Evolutionary conservation across 2,888 invertebrate species (phyloP).

Genomic region (Philereme vetulata): DNA sequence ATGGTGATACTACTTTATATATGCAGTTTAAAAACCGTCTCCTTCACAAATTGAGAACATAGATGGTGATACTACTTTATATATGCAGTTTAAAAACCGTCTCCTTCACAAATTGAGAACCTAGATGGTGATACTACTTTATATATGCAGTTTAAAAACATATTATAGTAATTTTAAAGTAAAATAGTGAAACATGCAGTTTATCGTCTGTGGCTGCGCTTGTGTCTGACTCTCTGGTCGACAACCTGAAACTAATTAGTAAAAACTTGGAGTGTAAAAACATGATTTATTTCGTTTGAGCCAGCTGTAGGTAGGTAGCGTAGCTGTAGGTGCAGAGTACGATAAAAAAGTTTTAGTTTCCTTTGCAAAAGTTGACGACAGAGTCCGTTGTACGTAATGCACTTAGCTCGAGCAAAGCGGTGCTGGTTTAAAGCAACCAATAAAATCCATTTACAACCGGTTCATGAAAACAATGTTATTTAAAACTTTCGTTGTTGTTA

Average conservation of each 20-base stretch:
- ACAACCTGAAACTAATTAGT: constrained; percentile 33
- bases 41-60: too few species aligned
- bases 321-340: constrained; percentile 20
- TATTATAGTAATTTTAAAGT: too few species aligned
- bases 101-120: too few species aligned
- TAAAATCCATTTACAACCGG: constrained; percentile 55
- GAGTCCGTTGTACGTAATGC: constrained; percentile 36
- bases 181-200: neutral
- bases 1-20: too few species aligned
- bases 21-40: too few species aligned
- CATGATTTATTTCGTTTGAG: constrained; percentile 33
- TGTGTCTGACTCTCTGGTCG: too few species aligned
- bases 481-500: constrained; percentile 46
- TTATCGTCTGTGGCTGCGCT: neutral
- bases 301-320: constrained; percentile 21
- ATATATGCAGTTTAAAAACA: too few species aligned
- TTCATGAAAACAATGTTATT: constrained; percentile 51
- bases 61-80: too few species aligned
- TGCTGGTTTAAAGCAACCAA: constrained; percentile 48
- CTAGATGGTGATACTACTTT: too few species aligned
- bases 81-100: too few species aligned
- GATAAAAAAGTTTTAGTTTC: constrained; percentile 34
- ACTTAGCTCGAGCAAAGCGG: constrained; percentile 42
- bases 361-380: constrained; percentile 35
- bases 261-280: constrained; percentile 34